Base-by-base conservation (phyloP, 2,888 invertebrate species). In the Smittia sp. region DNA sequence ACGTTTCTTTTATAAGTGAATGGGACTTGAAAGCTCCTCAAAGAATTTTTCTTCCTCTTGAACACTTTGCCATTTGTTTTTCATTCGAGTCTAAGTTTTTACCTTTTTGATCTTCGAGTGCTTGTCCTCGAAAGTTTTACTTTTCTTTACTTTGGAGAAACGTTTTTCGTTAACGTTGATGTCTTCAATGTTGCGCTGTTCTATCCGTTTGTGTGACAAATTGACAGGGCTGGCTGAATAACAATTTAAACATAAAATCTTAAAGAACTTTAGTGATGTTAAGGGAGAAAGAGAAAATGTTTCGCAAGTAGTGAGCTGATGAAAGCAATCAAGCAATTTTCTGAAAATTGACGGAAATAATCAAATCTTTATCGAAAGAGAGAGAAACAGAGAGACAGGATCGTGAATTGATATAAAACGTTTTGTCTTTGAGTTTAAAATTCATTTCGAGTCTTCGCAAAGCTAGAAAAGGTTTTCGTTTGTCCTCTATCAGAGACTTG, bases 341-440 rank as follows among this genome's bases (percentile, higher is more conserved):
- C 18, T 58, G 13, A 58, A 58, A 58, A 58, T 58, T 58, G 58
- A 22, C 18, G 13, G 22, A 18, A 58, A n/a, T 9, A 38, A 46
- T 46, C 46, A 32, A 32, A 32, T 32, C 32, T 32, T 32, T 32
- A 32, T 32, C 32, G 9, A n/a, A n/a, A n/a, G n/a, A n/a, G n/a
- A n/a, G n/a, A n/a, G n/a, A n/a, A n/a, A n/a, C n/a, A n/a, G n/a
- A 32, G 15, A 46, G 15, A 46, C 46, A 46, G 46, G 58, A 58
- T 58, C 58, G 22, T 58, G 58, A 22, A 58, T 22, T 58, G 58
- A 58, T 58, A 22, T 22, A 58, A 58, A 58, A 58, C 6, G 46
- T n/a, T 46, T 58, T 58, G 58, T 58, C 22, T 58, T 58, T 58
- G 58, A 58, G 58, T 58, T 58, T 58, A 58, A 22, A 58, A 2